Percentiles rank a stretch among this genome's conserved stretches.
Evolutionary conservation across 1,140 invertebrate genomes (phyloP).

Genomic region (Pseudoatta argentina): DNA sequence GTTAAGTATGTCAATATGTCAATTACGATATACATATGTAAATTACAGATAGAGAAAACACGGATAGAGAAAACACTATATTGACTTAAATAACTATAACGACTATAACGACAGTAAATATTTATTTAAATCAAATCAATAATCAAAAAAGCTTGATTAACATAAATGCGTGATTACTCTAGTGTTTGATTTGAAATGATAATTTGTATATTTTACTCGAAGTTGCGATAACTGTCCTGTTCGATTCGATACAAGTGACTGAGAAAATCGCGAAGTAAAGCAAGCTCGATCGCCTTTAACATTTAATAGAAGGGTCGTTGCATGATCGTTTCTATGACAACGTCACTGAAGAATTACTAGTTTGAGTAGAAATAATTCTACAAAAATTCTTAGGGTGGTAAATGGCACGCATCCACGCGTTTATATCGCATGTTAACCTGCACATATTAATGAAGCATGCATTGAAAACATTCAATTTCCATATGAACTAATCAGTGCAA

Average conservation of each 20-base stretch:
- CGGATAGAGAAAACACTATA: background rate
- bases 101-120: slow-evolving; percentile 1
- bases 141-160: background rate
- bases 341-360: slow-evolving; percentile 7
- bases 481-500: slow-evolving; percentile 7
- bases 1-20: background rate
- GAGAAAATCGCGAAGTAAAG: slow-evolving; percentile 5
- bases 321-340: slow-evolving; percentile 58
- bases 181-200: background rate
- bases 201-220: slow-evolving; percentile 25
- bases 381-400: background rate
- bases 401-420: background rate
- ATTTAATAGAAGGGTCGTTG: slow-evolving; percentile 47
- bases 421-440: background rate
- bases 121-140: background rate
- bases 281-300: slow-evolving; percentile 40
- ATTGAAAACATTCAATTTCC: slow-evolving; percentile 44
- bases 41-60: background rate
- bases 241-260: slow-evolving; percentile 35
- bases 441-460: background rate
- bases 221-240: background rate
- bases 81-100: background rate
- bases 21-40: background rate
- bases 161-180: background rate
- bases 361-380: slow-evolving; percentile 45